phyloP scores from a whole-genome alignment of 2,797 vertebrate species.

The Tolypeutes matacus region DNA sequence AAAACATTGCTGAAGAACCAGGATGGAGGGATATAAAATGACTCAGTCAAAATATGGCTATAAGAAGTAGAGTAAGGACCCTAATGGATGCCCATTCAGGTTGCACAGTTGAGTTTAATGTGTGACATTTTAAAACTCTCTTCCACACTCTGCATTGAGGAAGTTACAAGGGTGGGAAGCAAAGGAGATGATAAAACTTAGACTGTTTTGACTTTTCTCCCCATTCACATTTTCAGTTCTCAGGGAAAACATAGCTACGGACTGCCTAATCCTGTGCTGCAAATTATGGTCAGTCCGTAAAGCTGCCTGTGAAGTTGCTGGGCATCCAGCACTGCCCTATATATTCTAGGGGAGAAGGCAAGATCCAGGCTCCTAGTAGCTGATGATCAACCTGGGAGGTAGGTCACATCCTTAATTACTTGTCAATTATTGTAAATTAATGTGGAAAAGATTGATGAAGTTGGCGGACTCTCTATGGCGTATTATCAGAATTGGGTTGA shows the following conservation, averaged over 20 bases:
- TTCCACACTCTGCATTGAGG: background rate
- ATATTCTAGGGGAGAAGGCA: background rate
- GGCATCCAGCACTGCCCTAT: background rate
- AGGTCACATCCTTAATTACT: background rate
- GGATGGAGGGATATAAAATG: background rate
- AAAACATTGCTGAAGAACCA: background rate
- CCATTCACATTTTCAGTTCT: background rate
- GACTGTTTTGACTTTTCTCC: background rate
- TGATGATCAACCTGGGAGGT: background rate
- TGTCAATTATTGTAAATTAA: background rate
- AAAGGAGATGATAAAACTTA: slow-evolving; percentile 13
- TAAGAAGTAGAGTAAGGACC: background rate
- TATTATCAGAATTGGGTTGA: background rate
- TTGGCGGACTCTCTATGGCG: background rate
- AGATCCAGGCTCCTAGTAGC: background rate
- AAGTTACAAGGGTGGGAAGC: background rate
- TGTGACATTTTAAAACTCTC: background rate
- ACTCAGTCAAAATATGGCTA: background rate
- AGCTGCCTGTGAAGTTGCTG: background rate
- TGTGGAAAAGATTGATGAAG: background rate
- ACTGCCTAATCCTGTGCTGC: background rate
- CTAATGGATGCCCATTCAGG: background rate
- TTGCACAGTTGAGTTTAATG: background rate
- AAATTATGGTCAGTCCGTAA: background rate
- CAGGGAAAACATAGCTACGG: background rate